Evolutionary conservation across 2,113 vertebrate genomes (phyloP), one percentile per base, ranked within the genome.

Genomic region (Tretioscincus oriximinensis): DNA sequence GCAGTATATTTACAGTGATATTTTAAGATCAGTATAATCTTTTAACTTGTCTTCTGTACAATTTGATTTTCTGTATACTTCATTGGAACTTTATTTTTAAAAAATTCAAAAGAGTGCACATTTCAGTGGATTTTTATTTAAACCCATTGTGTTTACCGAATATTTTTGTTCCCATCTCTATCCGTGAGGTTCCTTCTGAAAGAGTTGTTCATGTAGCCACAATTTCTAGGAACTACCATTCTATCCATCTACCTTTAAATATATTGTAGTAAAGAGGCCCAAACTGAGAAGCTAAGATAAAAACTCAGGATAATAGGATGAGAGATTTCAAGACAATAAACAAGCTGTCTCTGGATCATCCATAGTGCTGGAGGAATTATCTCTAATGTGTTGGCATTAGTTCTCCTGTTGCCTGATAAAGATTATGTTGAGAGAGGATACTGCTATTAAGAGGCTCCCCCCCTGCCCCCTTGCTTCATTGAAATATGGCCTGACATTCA

Each of bases 401-500:
- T 87, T 91, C 87, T 92, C 81, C 75, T 85, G 1, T 85, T 90
- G 86, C 84, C 81, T 88, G 87, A 89, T 91, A 72, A 84, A 90
- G 90, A 81, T 87, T 84, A 86, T 7, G 45, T 78, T 87, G 88
- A 92, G 92, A 88, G 0, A 51, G 86, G 82, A 89, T 82, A 69
- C 89, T 90, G 89, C 86, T 86, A 61, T 82, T 88, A 84, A 77
- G 83, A 86, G 76, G 81, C 84, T 90, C 86, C 77, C 73, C 73
- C 66, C 11, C 24, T 28, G 4, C 18, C 41, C 45, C 71, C n/a
- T 11, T 31, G 14, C 51, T 29, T 63, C 86, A 82, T 54, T 90
- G 91, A 92, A 92, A 91, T 92, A 92, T 76, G 84, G 84, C 85
- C 90, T 90, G 90, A 92, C 89, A 92, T 88, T 92, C 88, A 90